phyloP scores from a whole-genome alignment of 1,140 invertebrate species.

The Tetraneura akinire region DNA sequence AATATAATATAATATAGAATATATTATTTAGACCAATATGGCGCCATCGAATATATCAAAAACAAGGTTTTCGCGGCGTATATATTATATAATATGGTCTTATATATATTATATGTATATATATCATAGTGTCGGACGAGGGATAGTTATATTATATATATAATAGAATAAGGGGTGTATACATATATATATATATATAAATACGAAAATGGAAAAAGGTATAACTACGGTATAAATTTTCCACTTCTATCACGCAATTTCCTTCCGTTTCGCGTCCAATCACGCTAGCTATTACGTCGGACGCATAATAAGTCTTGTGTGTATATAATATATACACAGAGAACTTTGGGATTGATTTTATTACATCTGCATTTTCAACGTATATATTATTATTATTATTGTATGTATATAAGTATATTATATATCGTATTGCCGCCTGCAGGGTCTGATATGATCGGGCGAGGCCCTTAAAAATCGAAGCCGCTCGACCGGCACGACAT shows the following conservation, averaged over 20 bases:
- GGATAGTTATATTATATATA: neutral
- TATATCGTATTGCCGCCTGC: neutral
- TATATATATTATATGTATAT: too few relatives aligned
- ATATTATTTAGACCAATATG: conserved; percentile 20
- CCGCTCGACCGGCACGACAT: conserved; percentile 44
- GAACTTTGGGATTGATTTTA: conserved; percentile 51
- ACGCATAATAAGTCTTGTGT: conserved; percentile 50
- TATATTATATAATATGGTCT: too few relatives aligned
- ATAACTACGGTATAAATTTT: conserved; percentile 49
- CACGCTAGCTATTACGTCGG: conserved; percentile 50
- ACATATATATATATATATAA: neutral
- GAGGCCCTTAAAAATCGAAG: conserved; percentile 49
- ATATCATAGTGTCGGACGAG: too few relatives aligned
- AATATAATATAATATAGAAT: neutral
- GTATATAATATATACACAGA: neutral
- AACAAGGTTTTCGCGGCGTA: conserved; percentile 25
- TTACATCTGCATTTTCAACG: conserved; percentile 48
- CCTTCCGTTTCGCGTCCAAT: conserved; percentile 50
- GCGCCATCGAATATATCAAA: conserved; percentile 45
- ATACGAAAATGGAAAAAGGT: conserved; percentile 23
- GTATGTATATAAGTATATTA: neutral
- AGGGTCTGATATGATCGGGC: conserved; percentile 44
- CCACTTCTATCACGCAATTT: conserved; percentile 50
- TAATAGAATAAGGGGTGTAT: neutral
- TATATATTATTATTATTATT: conserved; percentile 28